Conservation (phyloP, 2,888 invertebrate genomes). For the Heliconius charithonia region DNA sequence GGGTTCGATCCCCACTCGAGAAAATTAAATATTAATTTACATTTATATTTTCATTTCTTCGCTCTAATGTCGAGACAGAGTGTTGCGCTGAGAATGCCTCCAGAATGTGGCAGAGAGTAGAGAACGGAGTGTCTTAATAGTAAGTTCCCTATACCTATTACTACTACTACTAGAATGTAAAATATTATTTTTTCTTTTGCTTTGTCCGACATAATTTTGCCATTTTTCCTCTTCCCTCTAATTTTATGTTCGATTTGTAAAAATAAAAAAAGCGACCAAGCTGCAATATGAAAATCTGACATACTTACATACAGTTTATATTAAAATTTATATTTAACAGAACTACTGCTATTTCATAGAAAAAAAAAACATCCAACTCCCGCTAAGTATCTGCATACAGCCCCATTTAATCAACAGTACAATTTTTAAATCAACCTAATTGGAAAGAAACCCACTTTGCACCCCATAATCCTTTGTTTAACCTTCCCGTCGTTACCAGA, state of each 20-base stretch:
- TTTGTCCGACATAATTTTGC: too few species aligned
- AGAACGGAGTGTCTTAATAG: too few species aligned
- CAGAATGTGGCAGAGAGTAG: too few species aligned
- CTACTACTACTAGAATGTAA: too few species aligned
- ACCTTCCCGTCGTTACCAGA: slow-evolving; percentile 32
- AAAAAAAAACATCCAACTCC: background rate
- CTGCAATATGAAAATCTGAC: background rate
- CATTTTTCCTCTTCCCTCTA: too few species aligned
- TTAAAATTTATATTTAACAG: background rate
- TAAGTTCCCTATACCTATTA: too few species aligned
- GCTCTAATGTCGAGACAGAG: too few species aligned
- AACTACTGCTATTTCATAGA: slow-evolving; percentile 25
- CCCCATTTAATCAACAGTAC: slow-evolving; percentile 25
- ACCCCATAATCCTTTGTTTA: slow-evolving; percentile 34
- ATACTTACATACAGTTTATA: background rate
- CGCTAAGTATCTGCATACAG: slow-evolving; percentile 16
- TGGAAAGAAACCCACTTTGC: slow-evolving; percentile 19
- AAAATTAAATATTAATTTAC: too few species aligned
- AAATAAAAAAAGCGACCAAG: background rate
- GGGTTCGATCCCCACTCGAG: too few species aligned
- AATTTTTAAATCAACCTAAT: slow-evolving; percentile 30
- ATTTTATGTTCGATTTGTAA: background rate
- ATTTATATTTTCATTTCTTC: too few species aligned
- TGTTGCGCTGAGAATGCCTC: too few species aligned
- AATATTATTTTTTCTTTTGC: too few species aligned